Evolutionary conservation across 2,797 vertebrate genomes (phyloP).

Genomic region (Bradypodion pumilum): DNA sequence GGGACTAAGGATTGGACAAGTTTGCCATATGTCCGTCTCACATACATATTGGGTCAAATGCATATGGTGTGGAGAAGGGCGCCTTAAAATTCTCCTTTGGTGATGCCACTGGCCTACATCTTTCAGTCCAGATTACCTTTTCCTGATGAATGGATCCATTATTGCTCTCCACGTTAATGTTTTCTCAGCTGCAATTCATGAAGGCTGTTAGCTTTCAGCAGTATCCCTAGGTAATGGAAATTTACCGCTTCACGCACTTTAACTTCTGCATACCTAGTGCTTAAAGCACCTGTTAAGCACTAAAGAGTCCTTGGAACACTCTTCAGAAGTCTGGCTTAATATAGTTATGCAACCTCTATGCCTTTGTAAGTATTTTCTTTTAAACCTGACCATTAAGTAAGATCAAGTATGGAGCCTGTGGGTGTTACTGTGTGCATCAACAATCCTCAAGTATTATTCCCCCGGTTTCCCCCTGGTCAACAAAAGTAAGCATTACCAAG

Average conservation of each 20-base stretch:
- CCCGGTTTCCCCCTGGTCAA: not conserved
- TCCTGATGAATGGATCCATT: constrained; percentile 18
- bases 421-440: too few relatives aligned
- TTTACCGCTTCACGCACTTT: constrained; percentile 25
- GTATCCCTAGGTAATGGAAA: constrained; percentile 47
- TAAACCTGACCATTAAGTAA: too few relatives aligned
- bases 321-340: constrained; percentile 19
- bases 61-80: not conserved
- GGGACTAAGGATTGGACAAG: not conserved
- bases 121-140: constrained; percentile 16
- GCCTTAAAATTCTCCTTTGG: not conserved
- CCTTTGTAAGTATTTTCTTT: not conserved
- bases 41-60: not conserved
- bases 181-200: not conserved
- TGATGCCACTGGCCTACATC: not conserved
- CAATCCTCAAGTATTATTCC: too few relatives aligned
- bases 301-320: not conserved
- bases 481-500: not conserved
- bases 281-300: not conserved
- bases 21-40: not conserved
- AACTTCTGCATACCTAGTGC: constrained; percentile 33
- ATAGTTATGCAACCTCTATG: not conserved
- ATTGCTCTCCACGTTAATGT: constrained; percentile 10
- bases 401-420: too few relatives aligned
- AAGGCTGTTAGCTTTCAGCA: constrained; percentile 34